Evolutionary conservation across 2,797 vertebrate species (phyloP), one percentile per base, ranked within the genome.

Genomic region (Linurgus olivaceus): DNA sequence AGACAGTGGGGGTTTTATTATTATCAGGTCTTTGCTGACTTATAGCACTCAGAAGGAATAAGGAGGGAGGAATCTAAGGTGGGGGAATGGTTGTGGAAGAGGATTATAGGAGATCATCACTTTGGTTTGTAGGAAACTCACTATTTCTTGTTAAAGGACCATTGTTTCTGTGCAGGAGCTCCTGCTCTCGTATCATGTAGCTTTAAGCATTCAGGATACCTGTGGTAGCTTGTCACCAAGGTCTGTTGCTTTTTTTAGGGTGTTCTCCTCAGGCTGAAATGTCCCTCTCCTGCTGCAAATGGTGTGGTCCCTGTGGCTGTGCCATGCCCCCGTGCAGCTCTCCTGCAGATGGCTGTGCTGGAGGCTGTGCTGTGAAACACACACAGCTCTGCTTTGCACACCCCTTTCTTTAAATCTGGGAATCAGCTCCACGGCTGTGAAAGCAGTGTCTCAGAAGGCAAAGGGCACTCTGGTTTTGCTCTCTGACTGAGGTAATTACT

Each of bases 361-460:
- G 17, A 48, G 82, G 52, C 6, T 83, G 68, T 83, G 68, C 82
- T 77, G 95, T 6, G 45, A 52, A 38, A 17, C 66, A 65, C 48
- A 59, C 2, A 8, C 76, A 28, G 82, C 70, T 57, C 76, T 50
- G 61, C 88, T 74, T 52, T 50, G 76, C 15, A 6, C 2, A 6
- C 54, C 86, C 35, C 66, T 61, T 45, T 9, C 88, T 75, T 62
- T 29, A 51, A 77, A 72, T 6, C 66, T 0, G 1, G 81, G 38
- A 37, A 76, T 55, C 11, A 45, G 47, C 59, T 55, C 75, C n/a
- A 14, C 0, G 1, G 45, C 57, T 42, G 5, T 0, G 0, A 35
- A 77, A 65, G 8, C 31, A 23, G 33, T 21, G 29, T 13, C 38
- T 83, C 4, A 57, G 14, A 33, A 59, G 47, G 83, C 42, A 72